phyloP scores from a whole-genome alignment of 2,888 invertebrate species.

The Sycophila texana region DNA sequence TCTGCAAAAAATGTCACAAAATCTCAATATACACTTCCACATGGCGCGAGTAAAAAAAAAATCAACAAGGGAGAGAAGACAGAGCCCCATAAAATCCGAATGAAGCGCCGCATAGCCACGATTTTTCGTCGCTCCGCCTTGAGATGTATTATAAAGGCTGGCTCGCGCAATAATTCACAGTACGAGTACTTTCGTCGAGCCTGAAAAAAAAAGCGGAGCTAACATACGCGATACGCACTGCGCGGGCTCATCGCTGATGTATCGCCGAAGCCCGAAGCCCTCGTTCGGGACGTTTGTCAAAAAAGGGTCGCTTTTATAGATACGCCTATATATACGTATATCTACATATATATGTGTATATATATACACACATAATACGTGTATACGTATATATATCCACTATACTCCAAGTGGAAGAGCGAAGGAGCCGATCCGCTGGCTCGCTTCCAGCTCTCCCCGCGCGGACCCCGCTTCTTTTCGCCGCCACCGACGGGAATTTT shows the following conservation, averaged over 20 bases:
- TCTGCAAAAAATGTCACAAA: no score
- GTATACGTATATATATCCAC: background rate
- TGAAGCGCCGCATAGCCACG: no score
- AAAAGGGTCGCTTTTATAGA: background rate
- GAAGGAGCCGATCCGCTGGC: constrained; percentile 13
- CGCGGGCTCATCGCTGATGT: no score
- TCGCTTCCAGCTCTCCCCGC: background rate
- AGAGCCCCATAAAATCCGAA: no score
- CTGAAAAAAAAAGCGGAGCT: background rate
- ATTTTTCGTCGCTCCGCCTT: no score
- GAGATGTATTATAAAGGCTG: no score
- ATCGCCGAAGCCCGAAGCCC: constrained; percentile 18
- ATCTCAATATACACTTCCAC: no score
- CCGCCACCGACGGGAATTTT: background rate
- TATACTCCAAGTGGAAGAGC: constrained; percentile 18
- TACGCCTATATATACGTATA: background rate
- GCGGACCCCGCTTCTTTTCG: background rate
- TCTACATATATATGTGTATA: no score
- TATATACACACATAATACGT: no score
- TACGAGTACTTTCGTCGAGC: no score
- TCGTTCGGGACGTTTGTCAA: constrained; percentile 34
- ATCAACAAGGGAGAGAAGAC: no score
- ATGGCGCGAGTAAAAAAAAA: no score
- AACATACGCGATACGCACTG: background rate
- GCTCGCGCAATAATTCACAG: constrained; percentile 25